Conservation (phyloP, 2,797 vertebrate genomes). For the Pipistrellus pygmaeus region DNA sequence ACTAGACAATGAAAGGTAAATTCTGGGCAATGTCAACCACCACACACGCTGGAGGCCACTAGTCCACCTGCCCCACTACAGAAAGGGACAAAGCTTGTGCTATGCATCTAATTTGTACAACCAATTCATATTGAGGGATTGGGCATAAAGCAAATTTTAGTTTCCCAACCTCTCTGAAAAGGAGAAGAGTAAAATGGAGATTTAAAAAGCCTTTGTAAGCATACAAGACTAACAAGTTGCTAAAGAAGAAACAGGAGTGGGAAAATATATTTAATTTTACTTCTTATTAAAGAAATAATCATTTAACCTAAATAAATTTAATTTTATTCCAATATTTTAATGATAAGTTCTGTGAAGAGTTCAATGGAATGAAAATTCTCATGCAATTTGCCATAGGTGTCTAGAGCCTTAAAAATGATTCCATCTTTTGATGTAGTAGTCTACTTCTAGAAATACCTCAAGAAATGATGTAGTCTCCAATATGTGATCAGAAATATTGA, state of each 20-base stretch:
- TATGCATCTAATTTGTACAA: neutral
- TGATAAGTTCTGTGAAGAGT: neutral
- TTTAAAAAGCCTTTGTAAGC: neutral
- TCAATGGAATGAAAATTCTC: conserved; percentile 12
- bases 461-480: neutral
- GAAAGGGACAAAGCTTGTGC: neutral
- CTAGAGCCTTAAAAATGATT: conserved; percentile 11
- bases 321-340: conserved; percentile 42
- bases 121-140: neutral
- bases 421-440: neutral
- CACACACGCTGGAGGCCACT: neutral
- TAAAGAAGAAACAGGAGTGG: conserved; percentile 27
- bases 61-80: neutral
- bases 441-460: neutral
- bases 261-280: neutral
- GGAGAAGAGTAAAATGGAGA: neutral
- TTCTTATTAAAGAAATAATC: conserved; percentile 36
- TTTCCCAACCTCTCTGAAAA: neutral
- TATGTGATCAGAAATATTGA: neutral
- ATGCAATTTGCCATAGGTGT: neutral
- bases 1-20: neutral
- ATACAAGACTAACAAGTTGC: neutral
- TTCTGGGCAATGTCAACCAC: neutral
- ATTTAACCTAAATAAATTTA: neutral
- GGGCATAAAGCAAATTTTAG: neutral